phyloP scores from a whole-genome alignment of 2,113 vertebrate genomes.

The Nycticorax nycticorax region DNA sequence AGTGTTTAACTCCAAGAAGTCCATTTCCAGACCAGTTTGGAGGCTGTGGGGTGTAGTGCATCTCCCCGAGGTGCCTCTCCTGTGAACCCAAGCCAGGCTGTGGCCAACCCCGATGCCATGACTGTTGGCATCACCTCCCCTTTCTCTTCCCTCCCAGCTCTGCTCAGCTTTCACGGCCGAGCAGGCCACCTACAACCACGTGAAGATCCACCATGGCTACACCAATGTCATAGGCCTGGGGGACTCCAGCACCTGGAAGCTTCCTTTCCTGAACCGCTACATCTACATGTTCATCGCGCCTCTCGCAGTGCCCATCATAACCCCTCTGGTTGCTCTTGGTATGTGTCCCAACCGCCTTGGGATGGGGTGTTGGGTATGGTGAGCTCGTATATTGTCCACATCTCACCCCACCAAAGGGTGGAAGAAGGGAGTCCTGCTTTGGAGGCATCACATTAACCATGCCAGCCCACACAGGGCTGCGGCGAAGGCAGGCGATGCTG shows the following conservation, averaged over 20 bases:
- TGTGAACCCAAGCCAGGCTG: neutral
- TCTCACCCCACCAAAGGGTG: neutral
- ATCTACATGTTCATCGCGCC: constrained; percentile 91
- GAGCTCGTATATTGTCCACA: neutral
- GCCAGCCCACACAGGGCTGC: neutral
- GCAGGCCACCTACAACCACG: constrained; percentile 79
- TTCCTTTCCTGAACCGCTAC: constrained; percentile 81
- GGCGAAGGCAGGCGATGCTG: neutral
- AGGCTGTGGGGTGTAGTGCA: neutral
- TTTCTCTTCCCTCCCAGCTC: constrained; percentile 72
- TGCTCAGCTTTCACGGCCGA: constrained; percentile 85
- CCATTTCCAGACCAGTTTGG: neutral
- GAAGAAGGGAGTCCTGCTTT: neutral
- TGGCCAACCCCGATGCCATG: too few relatives aligned
- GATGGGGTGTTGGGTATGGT: neutral
- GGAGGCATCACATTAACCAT: neutral
- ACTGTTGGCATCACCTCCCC: neutral
- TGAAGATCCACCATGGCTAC: constrained; percentile 91
- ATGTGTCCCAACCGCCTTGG: neutral
- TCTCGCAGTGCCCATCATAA: constrained; percentile 82
- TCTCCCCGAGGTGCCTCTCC: neutral
- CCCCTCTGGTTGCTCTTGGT: constrained; percentile 87
- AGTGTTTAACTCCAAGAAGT: neutral
- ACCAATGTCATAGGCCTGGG: constrained; percentile 91
- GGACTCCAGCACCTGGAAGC: constrained; percentile 91